phyloP scores from a whole-genome alignment of 2,113 vertebrate species.

The Pomatorhinus ruficollis region DNA sequence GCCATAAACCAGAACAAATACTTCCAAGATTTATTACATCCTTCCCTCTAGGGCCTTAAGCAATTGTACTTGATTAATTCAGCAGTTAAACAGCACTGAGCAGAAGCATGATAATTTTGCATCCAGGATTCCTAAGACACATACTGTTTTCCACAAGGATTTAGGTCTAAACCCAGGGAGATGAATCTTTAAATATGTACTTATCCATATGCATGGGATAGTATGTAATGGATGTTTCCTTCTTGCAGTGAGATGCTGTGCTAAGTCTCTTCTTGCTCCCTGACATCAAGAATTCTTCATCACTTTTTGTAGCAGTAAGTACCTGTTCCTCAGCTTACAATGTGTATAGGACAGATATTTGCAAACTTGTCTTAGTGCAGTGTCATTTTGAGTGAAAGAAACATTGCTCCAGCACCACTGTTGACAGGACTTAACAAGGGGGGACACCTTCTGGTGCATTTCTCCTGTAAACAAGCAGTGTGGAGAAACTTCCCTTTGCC shows the following conservation, averaged over 20 bases:
- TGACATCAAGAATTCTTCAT: background rate
- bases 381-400: background rate
- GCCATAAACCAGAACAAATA: constrained; percentile 74
- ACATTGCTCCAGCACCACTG: background rate
- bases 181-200: constrained; percentile 36
- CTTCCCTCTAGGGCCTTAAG: constrained; percentile 69
- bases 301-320: background rate
- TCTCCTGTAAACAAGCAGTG: background rate
- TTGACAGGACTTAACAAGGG: background rate
- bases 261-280: background rate
- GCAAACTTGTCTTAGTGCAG: background rate
- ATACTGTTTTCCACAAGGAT: constrained; percentile 63
- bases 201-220: background rate
- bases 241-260: background rate
- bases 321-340: background rate
- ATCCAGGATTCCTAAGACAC: constrained; percentile 54
- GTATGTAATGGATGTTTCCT: background rate
- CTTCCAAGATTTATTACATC: constrained; percentile 74
- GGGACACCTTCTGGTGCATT: background rate
- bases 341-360: background rate
- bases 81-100: constrained; percentile 49
- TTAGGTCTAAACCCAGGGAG: constrained; percentile 53
- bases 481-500: background rate
- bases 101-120: constrained; percentile 41
- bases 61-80: constrained; percentile 68